Conservation (phyloP, 2,797 vertebrate genomes). For the Cottoperca gobio region DNA sequence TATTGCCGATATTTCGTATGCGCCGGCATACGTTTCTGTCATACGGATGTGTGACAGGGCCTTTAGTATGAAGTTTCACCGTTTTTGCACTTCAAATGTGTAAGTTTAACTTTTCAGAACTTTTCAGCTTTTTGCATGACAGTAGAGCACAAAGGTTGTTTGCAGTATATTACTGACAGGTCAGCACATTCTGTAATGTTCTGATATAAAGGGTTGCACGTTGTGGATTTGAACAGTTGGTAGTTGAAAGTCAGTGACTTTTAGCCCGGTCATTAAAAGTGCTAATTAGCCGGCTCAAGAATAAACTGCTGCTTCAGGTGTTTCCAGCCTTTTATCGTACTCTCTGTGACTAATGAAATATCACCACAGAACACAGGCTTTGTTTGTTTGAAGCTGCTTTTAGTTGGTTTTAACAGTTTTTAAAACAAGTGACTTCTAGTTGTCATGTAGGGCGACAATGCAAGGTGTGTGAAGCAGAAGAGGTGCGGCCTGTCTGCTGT, state of each 20-base stretch:
- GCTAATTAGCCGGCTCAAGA: constrained; percentile 23
- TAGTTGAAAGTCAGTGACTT: constrained; percentile 19
- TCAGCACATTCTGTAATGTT: constrained; percentile 19
- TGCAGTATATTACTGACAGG: neutral
- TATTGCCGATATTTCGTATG: too few species aligned
- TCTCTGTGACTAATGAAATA: neutral
- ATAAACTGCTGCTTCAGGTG: constrained; percentile 37
- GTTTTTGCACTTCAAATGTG: neutral
- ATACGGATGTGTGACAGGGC: too few species aligned
- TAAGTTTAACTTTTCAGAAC: neutral
- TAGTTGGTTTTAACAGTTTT: neutral
- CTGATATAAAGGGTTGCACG: constrained; percentile 4
- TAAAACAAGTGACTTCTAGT: neutral
- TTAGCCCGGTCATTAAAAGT: constrained; percentile 20
- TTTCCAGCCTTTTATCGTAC: neutral
- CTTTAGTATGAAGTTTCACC: too few species aligned
- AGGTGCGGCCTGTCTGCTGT: neutral
- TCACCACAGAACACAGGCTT: neutral
- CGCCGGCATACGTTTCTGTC: too few species aligned
- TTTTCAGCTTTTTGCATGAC: neutral
- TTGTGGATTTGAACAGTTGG: constrained; percentile 2
- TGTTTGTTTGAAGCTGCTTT: neutral
- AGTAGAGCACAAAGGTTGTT: constrained; percentile 2
- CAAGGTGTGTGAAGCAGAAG: neutral
- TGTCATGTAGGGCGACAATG: neutral